A percentile compares a stretch with the other conserved stretches of the same genome.
These are phyloP conservation scores for Vulpes lagopus DNA, from an alignment of 2,113 vertebrate species.

Conservation along the genomic window DNA sequence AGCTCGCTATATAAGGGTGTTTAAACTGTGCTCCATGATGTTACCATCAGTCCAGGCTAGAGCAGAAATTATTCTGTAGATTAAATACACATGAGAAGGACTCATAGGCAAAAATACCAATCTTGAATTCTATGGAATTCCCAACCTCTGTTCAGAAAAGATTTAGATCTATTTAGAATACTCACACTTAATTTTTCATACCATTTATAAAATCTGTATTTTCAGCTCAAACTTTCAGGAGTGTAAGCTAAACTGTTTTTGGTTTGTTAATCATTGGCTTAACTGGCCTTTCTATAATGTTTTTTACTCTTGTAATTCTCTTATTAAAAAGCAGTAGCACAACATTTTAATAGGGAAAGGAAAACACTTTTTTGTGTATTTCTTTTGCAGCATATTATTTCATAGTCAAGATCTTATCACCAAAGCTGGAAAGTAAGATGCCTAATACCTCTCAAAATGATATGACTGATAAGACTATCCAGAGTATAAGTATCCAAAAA, in stretches of 20 bases:
- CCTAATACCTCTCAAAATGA: not conserved
- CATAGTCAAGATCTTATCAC: not conserved
- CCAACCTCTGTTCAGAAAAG: not conserved
- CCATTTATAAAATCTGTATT: not conserved
- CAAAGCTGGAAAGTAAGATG: not conserved
- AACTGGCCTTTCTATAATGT: not conserved
- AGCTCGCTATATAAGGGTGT: not conserved
- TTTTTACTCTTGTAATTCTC: not conserved
- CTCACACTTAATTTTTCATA: not conserved
- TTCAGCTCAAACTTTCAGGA: conserved; percentile 31
- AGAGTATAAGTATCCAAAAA: not conserved
- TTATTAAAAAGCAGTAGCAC: not conserved
- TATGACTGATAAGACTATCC: not conserved
- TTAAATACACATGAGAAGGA: not conserved
- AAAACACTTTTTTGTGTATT: not conserved
- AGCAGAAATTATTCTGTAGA: not conserved
- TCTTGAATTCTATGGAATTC: not conserved
- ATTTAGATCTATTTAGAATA: not conserved
- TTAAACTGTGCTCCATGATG: not conserved
- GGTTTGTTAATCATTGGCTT: not conserved
- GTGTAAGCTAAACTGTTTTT: not conserved
- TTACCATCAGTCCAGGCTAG: not conserved
- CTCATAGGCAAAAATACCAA: not conserved
- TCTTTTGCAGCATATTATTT: not conserved
- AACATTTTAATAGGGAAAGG: not conserved